phyloP scores from a whole-genome alignment of 2,888 invertebrate species.

The Vesta saturnalis region DNA sequence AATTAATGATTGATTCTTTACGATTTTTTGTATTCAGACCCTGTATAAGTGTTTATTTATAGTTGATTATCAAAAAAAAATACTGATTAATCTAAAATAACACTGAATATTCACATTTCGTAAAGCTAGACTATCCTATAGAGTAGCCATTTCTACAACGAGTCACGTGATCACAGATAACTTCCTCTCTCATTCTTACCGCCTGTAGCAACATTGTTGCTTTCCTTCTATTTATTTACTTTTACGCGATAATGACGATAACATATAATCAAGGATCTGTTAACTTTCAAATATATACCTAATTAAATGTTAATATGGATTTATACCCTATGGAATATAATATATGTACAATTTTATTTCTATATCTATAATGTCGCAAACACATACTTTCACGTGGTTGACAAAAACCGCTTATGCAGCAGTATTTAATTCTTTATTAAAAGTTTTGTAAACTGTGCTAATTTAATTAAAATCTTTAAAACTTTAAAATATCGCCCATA shows the following conservation, averaged over 20 bases:
- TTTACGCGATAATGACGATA: background rate
- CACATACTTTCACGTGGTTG: too few relatives aligned
- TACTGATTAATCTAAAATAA: constrained; percentile 16
- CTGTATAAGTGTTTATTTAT: constrained; percentile 5
- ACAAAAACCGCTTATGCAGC: too few relatives aligned
- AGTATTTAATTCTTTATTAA: too few relatives aligned
- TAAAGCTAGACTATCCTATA: constrained; percentile 39
- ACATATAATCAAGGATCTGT: background rate
- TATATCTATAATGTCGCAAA: too few relatives aligned
- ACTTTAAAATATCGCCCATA: too few relatives aligned
- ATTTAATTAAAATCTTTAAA: too few relatives aligned
- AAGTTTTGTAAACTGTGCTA: too few relatives aligned
- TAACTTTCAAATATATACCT: background rate
- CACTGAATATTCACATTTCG: constrained; percentile 32
- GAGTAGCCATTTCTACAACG: constrained; percentile 48
- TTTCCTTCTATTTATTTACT: background rate
- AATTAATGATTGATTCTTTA: background rate
- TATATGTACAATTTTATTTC: too few relatives aligned
- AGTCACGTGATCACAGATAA: constrained; percentile 43
- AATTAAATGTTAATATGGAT: background rate
- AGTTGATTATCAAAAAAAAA: constrained; percentile 12
- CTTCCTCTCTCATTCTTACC: constrained; percentile 22
- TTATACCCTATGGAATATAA: too few relatives aligned
- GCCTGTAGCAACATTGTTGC: constrained; percentile 1
- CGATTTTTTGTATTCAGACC: background rate